Base-by-base conservation (phyloP, 2,888 invertebrate species). In the Aradus depressus region DNA sequence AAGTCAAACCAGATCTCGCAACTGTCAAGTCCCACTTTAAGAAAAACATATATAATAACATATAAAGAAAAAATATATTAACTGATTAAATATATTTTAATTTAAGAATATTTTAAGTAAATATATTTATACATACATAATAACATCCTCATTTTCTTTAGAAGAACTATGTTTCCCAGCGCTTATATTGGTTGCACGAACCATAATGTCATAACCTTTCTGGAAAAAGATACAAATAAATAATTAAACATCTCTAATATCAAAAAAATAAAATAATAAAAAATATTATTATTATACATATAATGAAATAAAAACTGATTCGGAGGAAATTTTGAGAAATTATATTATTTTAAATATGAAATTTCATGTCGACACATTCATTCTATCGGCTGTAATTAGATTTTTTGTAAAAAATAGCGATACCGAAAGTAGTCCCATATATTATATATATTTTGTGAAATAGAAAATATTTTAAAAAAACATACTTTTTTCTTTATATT, bases 201-300 rank as follows among this genome's bases (percentile, higher is more conserved):
- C 71, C 70, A 90, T 85, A 23, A 89, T 80, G 64, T 80, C 77
- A 56, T 81, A 77, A 16, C 89, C 77, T 49, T 79, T 75, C 68
- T 81, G 70, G 44, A 60, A 53, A 54, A 34, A 50, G 34, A n/a
- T 8, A 22, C 26, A 2, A 47, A 16, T 22, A 23, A 39, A 22
- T 31, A 3, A 31, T n/a, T 35, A 31, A n/a, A 34, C 6, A 21
- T 4, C 4, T 4, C 32, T 22, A 47, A 47, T 14, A 2, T 8
- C 12, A 47, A 18, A 41, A 28, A 4, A 12, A 14, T 14, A 8
- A 32, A 21, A 18, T 22, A 2, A 42, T 10, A 2, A 42, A 3
- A 12, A 16, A 25, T 12, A 22, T 19, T 42, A n/a, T 4, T 10
- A 42, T 5, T n/a, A 19, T 21, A 25, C 12, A 19, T 19, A 44